Base-by-base conservation (phyloP, 2,113 vertebrate genomes). In the Larimichthys polyactis region DNA sequence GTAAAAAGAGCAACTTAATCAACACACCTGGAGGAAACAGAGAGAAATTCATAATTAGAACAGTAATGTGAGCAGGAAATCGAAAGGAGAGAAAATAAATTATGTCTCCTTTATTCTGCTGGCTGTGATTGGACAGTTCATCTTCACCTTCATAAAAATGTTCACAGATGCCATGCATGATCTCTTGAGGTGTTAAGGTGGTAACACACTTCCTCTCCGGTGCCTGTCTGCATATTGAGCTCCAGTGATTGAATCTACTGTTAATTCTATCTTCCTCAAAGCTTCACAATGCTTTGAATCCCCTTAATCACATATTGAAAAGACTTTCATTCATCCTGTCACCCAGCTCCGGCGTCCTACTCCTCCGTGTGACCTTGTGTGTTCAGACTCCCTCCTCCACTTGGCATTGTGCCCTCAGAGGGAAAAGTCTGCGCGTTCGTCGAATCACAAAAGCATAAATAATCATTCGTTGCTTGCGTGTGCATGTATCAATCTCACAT, bases 401-500 rank as follows among this genome's bases (percentile, higher is more conserved):
- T 80, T 64, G 51, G 20, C 64, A 40, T 36, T 52, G 73, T 75
- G 64, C 27, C 43, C 17, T 75, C 11, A 22, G 49, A 75, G 63
- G 57, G 24, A 77, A 80, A 88, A 55, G 46, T 63, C 60, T 60
- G 19, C 3, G 17, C 11, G 32, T 59, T 52, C 7, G 5, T 78
- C 29, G 55, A 59, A 68, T 62, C 8, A 40, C 58, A 55, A 10
- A 49, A 15, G 69, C 72, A 52, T 36, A 60, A 67, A 63, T 60
- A 67, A 75, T 86, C 49, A 19, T 74, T 68, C 6, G 17, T 29
- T 52, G 40, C 60, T 51, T 14, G 62, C 22, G 16, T 81, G 64
- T 73, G 49, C 57, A 22, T 83, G 59, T 75, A 87, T 90, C 70
- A 84, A 84, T 78, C 82, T 76, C 63, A 77, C 81, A 52, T 46